Conservation (phyloP, 2,113 vertebrate species). For the Gopherus evgoodei region DNA sequence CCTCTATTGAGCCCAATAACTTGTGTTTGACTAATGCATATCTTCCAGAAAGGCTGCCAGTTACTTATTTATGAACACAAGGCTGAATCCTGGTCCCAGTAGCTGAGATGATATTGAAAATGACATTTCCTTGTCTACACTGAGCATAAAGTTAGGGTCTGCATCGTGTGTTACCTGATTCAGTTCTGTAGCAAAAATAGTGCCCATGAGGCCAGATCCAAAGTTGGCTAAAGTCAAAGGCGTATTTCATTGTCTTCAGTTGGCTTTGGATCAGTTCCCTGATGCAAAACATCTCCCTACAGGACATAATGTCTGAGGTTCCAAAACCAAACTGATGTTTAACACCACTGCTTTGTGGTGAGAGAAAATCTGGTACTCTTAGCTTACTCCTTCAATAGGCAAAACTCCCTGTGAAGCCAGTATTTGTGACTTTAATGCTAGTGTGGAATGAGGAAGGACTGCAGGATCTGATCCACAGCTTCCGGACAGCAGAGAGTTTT, state of each 20-base stretch:
- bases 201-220: not conserved
- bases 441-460: not conserved
- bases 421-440: not conserved
- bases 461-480: not conserved
- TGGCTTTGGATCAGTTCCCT: not conserved
- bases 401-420: not conserved
- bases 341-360: not conserved
- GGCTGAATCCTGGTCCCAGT: not conserved
- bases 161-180: rapidly evolving
- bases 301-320: not conserved
- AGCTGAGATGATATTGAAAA: not conserved
- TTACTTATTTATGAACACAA: not conserved
- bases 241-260: not conserved
- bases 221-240: not conserved
- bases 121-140: not conserved
- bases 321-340: not conserved
- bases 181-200: not conserved
- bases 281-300: not conserved
- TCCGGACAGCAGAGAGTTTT: not conserved
- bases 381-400: not conserved
- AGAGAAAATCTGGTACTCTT: not conserved
- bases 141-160: rapidly evolving
- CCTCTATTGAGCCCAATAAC: not conserved
- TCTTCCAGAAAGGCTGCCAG: not conserved
- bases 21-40: not conserved